Conservation (phyloP, 2,113 vertebrate species). For the Menidia beryllina region DNA sequence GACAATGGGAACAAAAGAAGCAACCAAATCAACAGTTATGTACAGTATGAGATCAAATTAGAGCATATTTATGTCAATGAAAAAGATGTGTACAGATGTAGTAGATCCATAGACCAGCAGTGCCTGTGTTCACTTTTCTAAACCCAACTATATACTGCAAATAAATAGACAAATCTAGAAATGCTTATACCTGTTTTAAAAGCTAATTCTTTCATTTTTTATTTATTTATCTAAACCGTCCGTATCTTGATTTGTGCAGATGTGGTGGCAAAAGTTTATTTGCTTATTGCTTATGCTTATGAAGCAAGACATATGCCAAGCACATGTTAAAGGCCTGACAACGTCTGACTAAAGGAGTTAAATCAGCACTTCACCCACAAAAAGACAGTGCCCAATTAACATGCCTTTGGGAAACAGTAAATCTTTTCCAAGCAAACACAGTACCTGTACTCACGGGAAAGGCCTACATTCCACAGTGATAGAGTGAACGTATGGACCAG, state of each 20-base stretch:
- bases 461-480: conserved; percentile 71
- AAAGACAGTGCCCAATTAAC: conserved; percentile 74
- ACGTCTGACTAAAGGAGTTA: conserved; percentile 49
- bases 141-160: no score
- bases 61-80: no score
- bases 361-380: conserved; percentile 58
- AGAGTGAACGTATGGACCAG: conserved; percentile 23
- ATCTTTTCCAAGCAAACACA: conserved; percentile 65
- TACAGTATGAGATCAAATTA: no score
- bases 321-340: conserved; percentile 1
- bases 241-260: not conserved
- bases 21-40: no score
- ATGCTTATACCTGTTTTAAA: no score
- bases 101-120: no score
- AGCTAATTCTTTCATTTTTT: no score
- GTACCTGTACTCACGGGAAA: conserved; percentile 62
- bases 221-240: no score
- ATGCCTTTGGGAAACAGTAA: conserved; percentile 73
- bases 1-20: no score
- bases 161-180: no score
- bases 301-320: not conserved
- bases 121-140: no score
- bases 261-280: conserved; percentile 3
- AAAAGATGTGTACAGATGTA: no score
- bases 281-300: conserved; percentile 26